These are phyloP conservation scores for Hemicrepidius hirtus DNA, from an alignment of 2,888 invertebrate genomes.

Conservation along the genomic window DNA sequence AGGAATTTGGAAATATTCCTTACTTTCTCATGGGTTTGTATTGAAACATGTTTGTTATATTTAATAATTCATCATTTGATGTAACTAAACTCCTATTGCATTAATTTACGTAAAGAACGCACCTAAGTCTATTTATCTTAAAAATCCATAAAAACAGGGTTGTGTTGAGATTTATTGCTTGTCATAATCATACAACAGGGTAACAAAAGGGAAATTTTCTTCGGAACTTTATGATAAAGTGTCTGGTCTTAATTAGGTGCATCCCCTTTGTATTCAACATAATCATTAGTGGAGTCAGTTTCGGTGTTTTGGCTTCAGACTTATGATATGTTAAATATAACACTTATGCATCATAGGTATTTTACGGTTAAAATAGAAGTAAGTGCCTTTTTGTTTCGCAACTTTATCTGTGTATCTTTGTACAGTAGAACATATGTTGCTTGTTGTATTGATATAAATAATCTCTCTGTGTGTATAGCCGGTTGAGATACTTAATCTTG, in stretches of 20 bases:
- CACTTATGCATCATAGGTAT: conserved; percentile 53
- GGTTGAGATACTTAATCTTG: conserved; percentile 32
- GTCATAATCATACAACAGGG: conserved; percentile 5
- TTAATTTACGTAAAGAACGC: background rate
- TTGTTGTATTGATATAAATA: conserved; percentile 44
- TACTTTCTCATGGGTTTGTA: no score
- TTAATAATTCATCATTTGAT: no score
- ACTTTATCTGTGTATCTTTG: conserved; percentile 42
- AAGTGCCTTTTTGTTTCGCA: conserved; percentile 49
- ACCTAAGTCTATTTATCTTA: background rate
- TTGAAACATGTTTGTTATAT: no score
- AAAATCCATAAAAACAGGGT: conserved; percentile 21
- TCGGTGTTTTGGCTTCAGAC: background rate
- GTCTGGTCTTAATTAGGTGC: conserved; percentile 1
- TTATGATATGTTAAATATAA: conserved; percentile 47
- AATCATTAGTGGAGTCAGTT: conserved; percentile 1
- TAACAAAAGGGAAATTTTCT: conserved; percentile 7
- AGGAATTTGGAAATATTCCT: no score
- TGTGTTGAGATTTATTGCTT: conserved; percentile 17
- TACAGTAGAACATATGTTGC: conserved; percentile 34
- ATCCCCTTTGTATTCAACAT: conserved; percentile 8
- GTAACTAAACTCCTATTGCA: background rate
- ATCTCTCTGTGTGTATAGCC: conserved; percentile 23
- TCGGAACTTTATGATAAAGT: conserved; percentile 5
- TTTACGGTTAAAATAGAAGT: conserved; percentile 50